phyloP scores from a whole-genome alignment of 2,888 invertebrate species.

The Gortyna flavago region DNA sequence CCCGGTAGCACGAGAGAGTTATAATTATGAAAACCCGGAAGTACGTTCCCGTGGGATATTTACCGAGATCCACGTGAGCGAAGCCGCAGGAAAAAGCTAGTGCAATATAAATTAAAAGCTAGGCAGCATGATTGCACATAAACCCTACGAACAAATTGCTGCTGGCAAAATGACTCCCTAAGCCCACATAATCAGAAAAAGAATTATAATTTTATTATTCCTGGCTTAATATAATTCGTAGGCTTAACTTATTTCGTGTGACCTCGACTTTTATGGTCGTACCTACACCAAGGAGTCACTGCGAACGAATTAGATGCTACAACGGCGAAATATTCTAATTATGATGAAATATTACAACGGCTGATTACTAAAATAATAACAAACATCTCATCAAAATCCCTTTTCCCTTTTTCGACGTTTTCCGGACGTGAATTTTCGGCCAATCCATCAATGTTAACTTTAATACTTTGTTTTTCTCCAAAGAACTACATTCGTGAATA shows the following conservation, averaged over 20 bases:
- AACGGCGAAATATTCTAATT: constrained; percentile 37
- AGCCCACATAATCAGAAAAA: constrained; percentile 60
- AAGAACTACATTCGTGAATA: not conserved
- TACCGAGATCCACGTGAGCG: not conserved
- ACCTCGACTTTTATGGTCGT: constrained; percentile 56
- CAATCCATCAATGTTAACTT: not conserved
- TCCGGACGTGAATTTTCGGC: not conserved
- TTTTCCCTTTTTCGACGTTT: constrained; percentile 1
- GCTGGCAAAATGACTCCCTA: constrained; percentile 39
- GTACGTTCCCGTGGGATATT: not conserved
- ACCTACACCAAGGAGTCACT: constrained; percentile 52
- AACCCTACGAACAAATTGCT: constrained; percentile 33
- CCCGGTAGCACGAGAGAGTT: not conserved
- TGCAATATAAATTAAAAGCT: constrained; percentile 27
- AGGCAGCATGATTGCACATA: constrained; percentile 1
- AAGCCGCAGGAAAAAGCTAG: not conserved
- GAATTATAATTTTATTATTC: constrained; percentile 63
- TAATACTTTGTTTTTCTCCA: not conserved
- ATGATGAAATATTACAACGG: constrained; percentile 35
- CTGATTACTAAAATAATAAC: constrained; percentile 34
- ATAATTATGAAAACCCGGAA: not conserved
- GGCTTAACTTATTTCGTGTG: constrained; percentile 46
- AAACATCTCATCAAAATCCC: constrained; percentile 24
- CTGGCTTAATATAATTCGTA: constrained; percentile 57
- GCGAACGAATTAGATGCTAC: constrained; percentile 47